Evolutionary conservation across 2,113 vertebrate species (phyloP).

Genomic region (Toxostoma redivivum): DNA sequence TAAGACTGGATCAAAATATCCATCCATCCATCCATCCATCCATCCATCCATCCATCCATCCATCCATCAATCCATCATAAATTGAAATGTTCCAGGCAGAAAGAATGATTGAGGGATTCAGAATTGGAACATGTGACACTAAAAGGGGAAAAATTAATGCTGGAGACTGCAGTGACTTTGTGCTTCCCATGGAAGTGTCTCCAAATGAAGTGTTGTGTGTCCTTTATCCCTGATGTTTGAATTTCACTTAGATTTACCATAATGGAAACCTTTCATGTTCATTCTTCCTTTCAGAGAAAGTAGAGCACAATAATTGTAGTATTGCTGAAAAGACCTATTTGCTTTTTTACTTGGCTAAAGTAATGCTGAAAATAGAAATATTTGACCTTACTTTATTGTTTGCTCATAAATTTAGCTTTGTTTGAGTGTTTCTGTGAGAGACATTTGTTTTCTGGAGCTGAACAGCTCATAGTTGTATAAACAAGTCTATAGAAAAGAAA

Average conservation of each 20-base stretch:
- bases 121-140: background rate
- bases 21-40: background rate
- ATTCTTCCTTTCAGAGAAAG: background rate
- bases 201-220: background rate
- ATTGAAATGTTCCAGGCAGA: background rate
- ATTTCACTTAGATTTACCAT: background rate
- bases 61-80: background rate
- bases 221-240: background rate
- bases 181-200: background rate
- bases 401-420: background rate
- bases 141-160: background rate
- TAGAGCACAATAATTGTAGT: background rate
- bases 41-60: background rate
- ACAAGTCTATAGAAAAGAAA: background rate
- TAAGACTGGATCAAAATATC: background rate
- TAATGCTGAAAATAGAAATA: background rate
- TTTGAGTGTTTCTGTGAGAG: background rate
- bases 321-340: background rate
- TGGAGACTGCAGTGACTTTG: background rate
- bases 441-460: background rate
- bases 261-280: background rate
- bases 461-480: background rate
- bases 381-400: background rate
- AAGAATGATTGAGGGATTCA: background rate
- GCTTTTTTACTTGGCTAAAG: background rate